Percentiles rank a stretch among this genome's conserved stretches.
These are phyloP conservation scores for Trachurus trachurus DNA, from an alignment of 2,797 vertebrate species.

Conservation along the genomic window DNA sequence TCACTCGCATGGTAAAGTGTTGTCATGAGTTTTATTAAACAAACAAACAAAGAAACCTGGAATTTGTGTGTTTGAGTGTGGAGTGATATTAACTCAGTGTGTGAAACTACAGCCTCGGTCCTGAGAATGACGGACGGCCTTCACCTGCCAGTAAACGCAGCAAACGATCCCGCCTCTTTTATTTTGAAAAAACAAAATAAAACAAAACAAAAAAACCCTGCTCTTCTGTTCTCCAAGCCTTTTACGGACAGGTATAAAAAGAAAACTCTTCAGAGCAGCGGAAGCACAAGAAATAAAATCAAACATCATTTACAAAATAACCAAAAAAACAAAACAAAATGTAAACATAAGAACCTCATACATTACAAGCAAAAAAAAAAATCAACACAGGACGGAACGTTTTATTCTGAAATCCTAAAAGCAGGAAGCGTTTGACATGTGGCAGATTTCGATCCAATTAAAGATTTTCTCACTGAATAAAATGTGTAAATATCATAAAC, in stretches of 20 bases:
- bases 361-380: slow-evolving; percentile 46
- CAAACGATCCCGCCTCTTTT: neutral
- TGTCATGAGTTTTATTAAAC: slow-evolving; percentile 27
- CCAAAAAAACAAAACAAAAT: slow-evolving; percentile 33
- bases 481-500: too few species aligned
- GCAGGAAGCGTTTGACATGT: slow-evolving; percentile 4
- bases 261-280: slow-evolving; percentile 53
- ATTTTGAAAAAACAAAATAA: neutral
- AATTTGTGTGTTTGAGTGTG: slow-evolving; percentile 10
- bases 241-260: slow-evolving; percentile 21
- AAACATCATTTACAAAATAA: slow-evolving; percentile 40
- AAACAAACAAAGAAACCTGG: neutral
- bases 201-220: neutral
- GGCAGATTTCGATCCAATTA: neutral
- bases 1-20: slow-evolving; percentile 51
- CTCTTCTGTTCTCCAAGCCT: slow-evolving; percentile 21
- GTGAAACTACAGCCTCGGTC: slow-evolving; percentile 48
- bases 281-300: slow-evolving; percentile 34
- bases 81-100: slow-evolving; percentile 39
- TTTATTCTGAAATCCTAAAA: neutral
- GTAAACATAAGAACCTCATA: slow-evolving; percentile 75
- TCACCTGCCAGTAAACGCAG: slow-evolving; percentile 33
- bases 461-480: neutral
- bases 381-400: slow-evolving; percentile 29
- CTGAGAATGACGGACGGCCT: slow-evolving; percentile 53